These are phyloP conservation scores for Arnoldichthys spilopterus DNA, from an alignment of 2,797 vertebrate species.

Conservation along the genomic window DNA sequence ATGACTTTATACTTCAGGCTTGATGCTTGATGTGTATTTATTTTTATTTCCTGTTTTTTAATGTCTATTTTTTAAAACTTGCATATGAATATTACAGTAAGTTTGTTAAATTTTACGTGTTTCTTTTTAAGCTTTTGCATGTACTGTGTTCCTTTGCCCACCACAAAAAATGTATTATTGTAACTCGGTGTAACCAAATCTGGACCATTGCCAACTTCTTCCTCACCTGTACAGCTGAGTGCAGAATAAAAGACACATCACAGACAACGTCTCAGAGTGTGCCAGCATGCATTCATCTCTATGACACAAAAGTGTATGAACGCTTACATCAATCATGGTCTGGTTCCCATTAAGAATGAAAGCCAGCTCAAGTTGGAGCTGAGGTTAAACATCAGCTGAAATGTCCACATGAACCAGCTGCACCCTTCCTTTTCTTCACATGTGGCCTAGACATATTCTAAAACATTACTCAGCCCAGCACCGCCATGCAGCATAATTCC, in stretches of 20 bases:
- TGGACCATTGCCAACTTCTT: neutral
- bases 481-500: slow-evolving; percentile 17
- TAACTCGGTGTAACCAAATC: neutral
- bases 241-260: slow-evolving; percentile 16
- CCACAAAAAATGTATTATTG: neutral
- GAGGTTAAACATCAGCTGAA: slow-evolving; percentile 12
- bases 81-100: too few relatives aligned
- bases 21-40: too few relatives aligned
- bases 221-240: neutral
- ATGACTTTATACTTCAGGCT: too few relatives aligned
- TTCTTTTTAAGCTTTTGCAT: neutral
- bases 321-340: slow-evolving; percentile 23
- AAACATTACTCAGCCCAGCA: slow-evolving; percentile 11
- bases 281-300: slow-evolving; percentile 23
- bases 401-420: slow-evolving; percentile 15
- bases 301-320: slow-evolving; percentile 20
- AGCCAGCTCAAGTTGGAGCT: neutral
- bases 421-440: slow-evolving; percentile 7
- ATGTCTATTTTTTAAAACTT: too few relatives aligned
- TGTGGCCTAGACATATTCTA: slow-evolving; percentile 29
- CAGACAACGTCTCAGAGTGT: slow-evolving; percentile 10
- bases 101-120: too few relatives aligned
- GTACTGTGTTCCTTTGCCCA: neutral
- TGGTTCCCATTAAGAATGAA: slow-evolving; percentile 34
- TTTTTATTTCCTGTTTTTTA: too few relatives aligned